These are phyloP conservation scores for Andrena hattorfiana DNA, from an alignment of 2,888 invertebrate genomes.

Conservation along the genomic window DNA sequence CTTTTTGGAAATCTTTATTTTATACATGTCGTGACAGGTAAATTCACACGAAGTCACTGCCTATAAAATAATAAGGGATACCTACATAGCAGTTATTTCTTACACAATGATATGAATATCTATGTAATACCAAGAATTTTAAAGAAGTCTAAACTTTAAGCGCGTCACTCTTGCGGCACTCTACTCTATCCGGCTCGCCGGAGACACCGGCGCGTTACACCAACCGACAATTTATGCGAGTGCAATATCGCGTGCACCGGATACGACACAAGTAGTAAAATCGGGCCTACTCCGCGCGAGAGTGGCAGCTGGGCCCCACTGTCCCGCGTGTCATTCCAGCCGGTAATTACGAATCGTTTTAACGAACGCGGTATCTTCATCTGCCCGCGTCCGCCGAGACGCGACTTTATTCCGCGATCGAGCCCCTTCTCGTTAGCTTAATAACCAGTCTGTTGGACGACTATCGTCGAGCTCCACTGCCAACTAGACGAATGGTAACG, in stretches of 20 bases:
- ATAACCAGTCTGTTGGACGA: neutral
- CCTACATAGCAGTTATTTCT: too few relatives aligned
- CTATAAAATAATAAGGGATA: too few relatives aligned
- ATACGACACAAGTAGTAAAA: slow-evolving; percentile 82
- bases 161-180: too few relatives aligned
- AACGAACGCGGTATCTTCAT: slow-evolving; percentile 79
- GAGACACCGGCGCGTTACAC: neutral
- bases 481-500: neutral
- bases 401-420: neutral
- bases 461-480: neutral
- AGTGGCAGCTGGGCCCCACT: slow-evolving; percentile 1
- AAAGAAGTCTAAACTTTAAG: too few relatives aligned
- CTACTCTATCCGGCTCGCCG: too few relatives aligned
- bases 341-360: slow-evolving; percentile 80
- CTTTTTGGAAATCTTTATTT: too few relatives aligned
- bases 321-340: slow-evolving; percentile 75
- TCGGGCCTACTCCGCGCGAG: slow-evolving; percentile 49
- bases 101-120: too few relatives aligned
- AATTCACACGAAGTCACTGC: too few relatives aligned
- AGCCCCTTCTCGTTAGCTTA: slow-evolving; percentile 41
- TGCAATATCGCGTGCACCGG: slow-evolving; percentile 77
- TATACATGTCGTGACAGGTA: too few relatives aligned
- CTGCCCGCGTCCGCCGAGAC: slow-evolving; percentile 63
- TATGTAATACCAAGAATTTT: too few relatives aligned
- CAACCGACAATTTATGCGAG: slow-evolving; percentile 51